Base-by-base conservation (phyloP, 2,888 invertebrate species). In the Sarcophaga caerulescens region DNA sequence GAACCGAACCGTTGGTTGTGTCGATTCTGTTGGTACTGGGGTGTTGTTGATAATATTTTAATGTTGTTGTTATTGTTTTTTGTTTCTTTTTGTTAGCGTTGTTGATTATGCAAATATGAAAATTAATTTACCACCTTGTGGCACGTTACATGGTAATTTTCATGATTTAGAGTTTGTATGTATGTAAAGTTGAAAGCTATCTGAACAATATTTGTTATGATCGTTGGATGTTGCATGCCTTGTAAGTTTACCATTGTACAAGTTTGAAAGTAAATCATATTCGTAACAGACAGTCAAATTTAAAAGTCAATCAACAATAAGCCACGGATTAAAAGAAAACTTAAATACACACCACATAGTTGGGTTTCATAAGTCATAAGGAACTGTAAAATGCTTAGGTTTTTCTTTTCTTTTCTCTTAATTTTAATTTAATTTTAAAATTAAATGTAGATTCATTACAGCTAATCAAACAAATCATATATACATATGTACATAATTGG, bases 51-150 rank as follows among this genome's bases (percentile, higher is more conserved):
- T 52, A 52, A 52, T 52, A 52, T 52, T 52, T 52, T 14, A 47
- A 47, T 14, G 17, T 14, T 14, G 4, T 81, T 45, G 25, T 45
- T 70, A 14, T 70, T 57, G 47, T 77, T 73, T 62, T 62, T 62
- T 77, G n/a, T 63, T 76, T 66, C 1, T 44, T 79, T 71, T 60
- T 74, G 66, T 62, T 47, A 73, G 59, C 52, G 71, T 73, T 68
- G 82, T 66, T 77, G 80, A 73, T 82, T 85, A 85, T 82, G 85
- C 79, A 85, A 85, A 85, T 83, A 66, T 47, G 62, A 74, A 80
- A 73, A 66, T 85, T 82, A 83, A 84, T 86, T 86, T 86, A 86
- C 86, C 86, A 84, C 81, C 84, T 87, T 81, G 84, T 81, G 84
- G 84, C 86, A 84, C 86, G 86, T 87, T 84, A 87, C 81, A 73